Evolutionary conservation across 64 coral and sea anemone species (phyloP), one percentile per base, ranked within the genome.

Genomic region (Stichodactyla helianthus): DNA sequence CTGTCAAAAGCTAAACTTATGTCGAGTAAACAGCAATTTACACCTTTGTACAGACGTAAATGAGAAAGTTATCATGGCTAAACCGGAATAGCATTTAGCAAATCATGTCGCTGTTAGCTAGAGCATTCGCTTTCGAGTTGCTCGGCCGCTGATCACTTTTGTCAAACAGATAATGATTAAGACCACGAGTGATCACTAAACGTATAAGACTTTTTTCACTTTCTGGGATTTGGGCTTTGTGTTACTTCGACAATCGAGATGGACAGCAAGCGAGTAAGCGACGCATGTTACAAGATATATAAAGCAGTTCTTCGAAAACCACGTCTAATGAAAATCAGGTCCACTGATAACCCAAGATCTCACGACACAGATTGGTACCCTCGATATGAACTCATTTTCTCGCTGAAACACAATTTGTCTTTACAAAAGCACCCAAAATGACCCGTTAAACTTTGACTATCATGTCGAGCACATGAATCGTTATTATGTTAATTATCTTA

Each of bases 41-140:
- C 78, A 81, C 78, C 51, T 81, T 81, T 5, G 15, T 81, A 18
- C 52, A 81, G 50, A 81, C 68, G 68, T 74, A 23, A 74, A 74
- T 31, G 1, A 74, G 68, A 18, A 7, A 81, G 78, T 16, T 19
- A 81, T 81, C 50, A 52, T 4, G 52, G 50, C 4, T 19, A 81
- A 52, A 19, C 31, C 78, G 78, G 78, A 81, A 54, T 81, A 19
- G 26, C 13, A 53, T 81, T 81, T 52, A 81, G 19, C 9, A 31
- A 74, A 74, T 74, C 25, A 74, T 74, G 68, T 74, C 23, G 10
- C 31, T 74, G 68, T 27, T 54, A 17, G 10, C 78, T 81, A 81
- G 78, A 81, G 53, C 78, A 81, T 81, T 81, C 78, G 78, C 78
- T 81, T 81, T 81, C 78, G 78, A 81, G 51, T 53, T 51, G 68